Conservation (phyloP, 2,888 invertebrate species). For the Ariolimax columbianus region DNA sequence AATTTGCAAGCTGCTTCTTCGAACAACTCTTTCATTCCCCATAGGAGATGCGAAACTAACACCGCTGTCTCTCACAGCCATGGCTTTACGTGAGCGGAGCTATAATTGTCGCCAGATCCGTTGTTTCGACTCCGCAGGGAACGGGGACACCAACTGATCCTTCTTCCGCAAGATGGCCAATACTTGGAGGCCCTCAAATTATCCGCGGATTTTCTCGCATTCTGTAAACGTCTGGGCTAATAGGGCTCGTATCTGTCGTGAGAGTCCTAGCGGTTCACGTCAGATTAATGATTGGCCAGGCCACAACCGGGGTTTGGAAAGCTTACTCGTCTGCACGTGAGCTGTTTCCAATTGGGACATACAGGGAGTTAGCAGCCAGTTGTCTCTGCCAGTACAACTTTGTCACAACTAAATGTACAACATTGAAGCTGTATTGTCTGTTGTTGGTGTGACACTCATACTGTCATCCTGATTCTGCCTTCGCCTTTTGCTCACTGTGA, state of each 20-base stretch:
- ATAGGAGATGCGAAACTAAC: constrained; percentile 52
- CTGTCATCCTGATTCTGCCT: too few species aligned
- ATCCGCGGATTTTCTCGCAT: constrained; percentile 48
- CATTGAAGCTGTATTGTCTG: background rate
- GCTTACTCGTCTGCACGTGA: constrained; percentile 39
- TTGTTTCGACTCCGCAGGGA: constrained; percentile 50
- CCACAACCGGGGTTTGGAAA: constrained; percentile 38
- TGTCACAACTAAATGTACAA: background rate
- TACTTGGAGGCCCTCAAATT: constrained; percentile 48
- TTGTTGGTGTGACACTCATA: background rate
- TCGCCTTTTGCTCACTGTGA: too few species aligned
- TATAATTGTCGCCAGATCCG: constrained; percentile 51
- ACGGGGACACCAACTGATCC: constrained; percentile 48
- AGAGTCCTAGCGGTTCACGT: constrained; percentile 28
- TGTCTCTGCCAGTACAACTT: background rate
- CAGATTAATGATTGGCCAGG: constrained; percentile 41
- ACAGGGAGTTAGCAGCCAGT: background rate
- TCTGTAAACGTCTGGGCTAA: constrained; percentile 42
- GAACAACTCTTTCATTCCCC: constrained; percentile 42
- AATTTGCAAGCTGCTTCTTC: constrained; percentile 34
- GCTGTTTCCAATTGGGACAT: background rate
- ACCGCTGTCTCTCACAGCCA: constrained; percentile 48
- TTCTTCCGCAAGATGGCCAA: constrained; percentile 50
- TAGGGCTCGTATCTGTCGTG: constrained; percentile 40
- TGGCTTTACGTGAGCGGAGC: constrained; percentile 53